Percentiles rank a stretch among this genome's conserved stretches.
Evolutionary conservation across 2,113 vertebrate species (phyloP).

Genomic region (Aramus guarauna): DNA sequence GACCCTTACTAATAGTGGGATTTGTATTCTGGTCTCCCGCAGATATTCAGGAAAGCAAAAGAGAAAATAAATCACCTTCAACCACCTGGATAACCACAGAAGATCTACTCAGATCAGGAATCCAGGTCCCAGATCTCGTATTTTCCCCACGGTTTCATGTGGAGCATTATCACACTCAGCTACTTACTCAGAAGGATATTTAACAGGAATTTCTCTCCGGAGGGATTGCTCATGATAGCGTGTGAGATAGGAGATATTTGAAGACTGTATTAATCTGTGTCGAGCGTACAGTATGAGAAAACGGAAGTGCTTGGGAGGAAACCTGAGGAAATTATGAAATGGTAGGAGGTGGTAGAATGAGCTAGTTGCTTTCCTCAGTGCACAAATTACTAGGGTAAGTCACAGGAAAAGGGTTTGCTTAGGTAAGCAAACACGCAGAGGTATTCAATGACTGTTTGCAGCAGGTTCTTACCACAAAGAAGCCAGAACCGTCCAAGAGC

Average conservation of each 20-base stretch:
- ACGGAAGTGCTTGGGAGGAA: neutral
- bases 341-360: neutral
- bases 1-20: neutral
- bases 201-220: constrained; percentile 25
- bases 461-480: neutral
- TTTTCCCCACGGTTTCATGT: neutral
- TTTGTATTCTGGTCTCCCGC: neutral
- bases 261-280: neutral
- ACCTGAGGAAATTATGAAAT: neutral
- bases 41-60: neutral
- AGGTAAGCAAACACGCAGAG: neutral
- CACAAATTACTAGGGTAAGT: neutral
- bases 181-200: constrained; percentile 22
- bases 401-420: constrained; percentile 6
- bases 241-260: neutral
- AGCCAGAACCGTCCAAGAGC: neutral
- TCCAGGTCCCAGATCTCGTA: neutral
- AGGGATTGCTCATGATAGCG: neutral
- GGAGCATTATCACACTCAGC: neutral
- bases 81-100: neutral
- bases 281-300: neutral
- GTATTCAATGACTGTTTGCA: neutral
- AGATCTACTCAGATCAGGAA: neutral
- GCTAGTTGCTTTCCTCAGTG: neutral
- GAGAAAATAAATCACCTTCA: neutral